Base-by-base conservation (phyloP, 2,797 vertebrate species). In the Poecilia wingei region DNA sequence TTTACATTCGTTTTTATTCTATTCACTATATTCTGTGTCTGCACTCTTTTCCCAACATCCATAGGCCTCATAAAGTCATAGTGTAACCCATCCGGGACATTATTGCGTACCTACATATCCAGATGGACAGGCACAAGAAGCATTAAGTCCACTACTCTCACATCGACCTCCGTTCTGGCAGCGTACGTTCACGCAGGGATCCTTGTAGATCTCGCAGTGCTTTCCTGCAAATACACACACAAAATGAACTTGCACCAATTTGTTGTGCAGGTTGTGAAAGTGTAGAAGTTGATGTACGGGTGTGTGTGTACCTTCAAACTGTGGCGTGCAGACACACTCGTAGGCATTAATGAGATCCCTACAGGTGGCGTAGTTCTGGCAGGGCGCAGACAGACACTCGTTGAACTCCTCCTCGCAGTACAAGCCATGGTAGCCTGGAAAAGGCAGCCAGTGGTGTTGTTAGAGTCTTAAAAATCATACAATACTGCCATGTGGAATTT, bases 321-420 rank as follows among this genome's bases (percentile, higher is more conserved):
- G 97, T 8, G 96, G 90, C n/a, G 96, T 96, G 89, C 98, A 99
- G 82, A 96, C 89, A 68, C 98, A 99, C 89, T 98, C 96, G 0
- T 99, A 99, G 77, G 95, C 93, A 33, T 99, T 98, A 84, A 97
- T 93, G 0, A 98, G 96, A 88, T 99, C 98, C 87, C 94, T 96
- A 88, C 98, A 99, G 91, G 97, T 97, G 89, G 97, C 98, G 0
- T 97, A 97, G 0, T 99, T 99, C 93, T 98, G 97, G 94, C 98
- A 99, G 16, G 98, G 98, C 0, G 96, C 95, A 0, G 98, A 99
- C 81, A 98, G 93, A 88, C 98, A 99, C 90, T 99, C 98, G 0
- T 99, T 98, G 85, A 98, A 97, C 70, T 99, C 98, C 85, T 99
- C 98, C 82, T 99, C 98, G 81, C 98, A 99, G 88, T 99, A 99